A percentile compares a stretch with the other conserved stretches of the same genome.
Evolutionary conservation across 1,140 invertebrate species (phyloP).

Genomic region (Danaus plexippus): DNA sequence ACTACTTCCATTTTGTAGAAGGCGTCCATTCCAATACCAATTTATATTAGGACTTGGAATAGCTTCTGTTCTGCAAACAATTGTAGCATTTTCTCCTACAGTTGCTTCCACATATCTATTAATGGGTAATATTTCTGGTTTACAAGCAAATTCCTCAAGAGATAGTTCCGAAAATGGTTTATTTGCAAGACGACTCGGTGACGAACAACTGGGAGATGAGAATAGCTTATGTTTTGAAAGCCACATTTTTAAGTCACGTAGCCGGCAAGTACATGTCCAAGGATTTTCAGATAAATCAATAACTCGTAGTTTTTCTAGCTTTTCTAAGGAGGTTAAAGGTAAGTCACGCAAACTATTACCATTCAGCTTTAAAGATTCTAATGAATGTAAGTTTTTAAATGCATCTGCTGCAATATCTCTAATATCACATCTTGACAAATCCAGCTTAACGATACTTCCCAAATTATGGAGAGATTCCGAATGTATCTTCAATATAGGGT

Average conservation of each 20-base stretch:
- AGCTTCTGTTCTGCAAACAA: constrained; percentile 84
- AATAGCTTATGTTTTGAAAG: constrained; percentile 87
- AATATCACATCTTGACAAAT: constrained; percentile 86
- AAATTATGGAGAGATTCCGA: constrained; percentile 82
- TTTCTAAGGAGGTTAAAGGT: constrained; percentile 80
- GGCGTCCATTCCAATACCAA: constrained; percentile 90
- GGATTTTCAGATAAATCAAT: constrained; percentile 93
- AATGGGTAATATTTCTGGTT: constrained; percentile 84
- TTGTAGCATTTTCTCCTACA: constrained; percentile 87
- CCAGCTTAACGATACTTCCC: constrained; percentile 85
- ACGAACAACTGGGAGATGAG: constrained; percentile 82
- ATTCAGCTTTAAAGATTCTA: constrained; percentile 88
- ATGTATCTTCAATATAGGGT: constrained; percentile 86
- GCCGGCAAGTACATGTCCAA: constrained; percentile 91
- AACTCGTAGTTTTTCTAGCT: constrained; percentile 81
- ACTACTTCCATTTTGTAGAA: constrained; percentile 83
- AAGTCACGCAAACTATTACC: constrained; percentile 84
- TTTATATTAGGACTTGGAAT: constrained; percentile 86
- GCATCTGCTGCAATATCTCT: constrained; percentile 82
- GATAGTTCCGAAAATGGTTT: constrained; percentile 81
- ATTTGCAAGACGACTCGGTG: constrained; percentile 78
- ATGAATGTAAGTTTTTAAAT: constrained; percentile 81
- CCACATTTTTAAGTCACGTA: constrained; percentile 88
- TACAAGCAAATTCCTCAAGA: constrained; percentile 89
- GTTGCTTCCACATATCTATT: constrained; percentile 83